Evolutionary conservation across 2,888 invertebrate species (phyloP), one percentile per base, ranked within the genome.

Genomic region (Phalangium opilio): DNA sequence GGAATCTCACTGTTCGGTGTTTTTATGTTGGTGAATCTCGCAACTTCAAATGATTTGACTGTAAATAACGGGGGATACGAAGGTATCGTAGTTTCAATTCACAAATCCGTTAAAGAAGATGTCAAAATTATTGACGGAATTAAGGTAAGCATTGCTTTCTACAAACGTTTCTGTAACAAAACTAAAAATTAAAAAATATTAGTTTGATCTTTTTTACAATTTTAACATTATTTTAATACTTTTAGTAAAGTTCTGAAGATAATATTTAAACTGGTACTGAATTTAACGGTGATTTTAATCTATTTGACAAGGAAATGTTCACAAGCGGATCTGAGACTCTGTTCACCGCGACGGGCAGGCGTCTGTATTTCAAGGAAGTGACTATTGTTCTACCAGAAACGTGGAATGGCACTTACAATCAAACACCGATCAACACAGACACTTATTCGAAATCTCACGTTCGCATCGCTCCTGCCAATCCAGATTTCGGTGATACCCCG

Each of bases 331-430:
- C 77, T 2, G 66, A 69, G 54, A 69, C 71, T 51, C 66, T 78
- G 39, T 72, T 73, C 60, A 67, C 67, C 50, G 74, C 77, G 15
- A 68, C 77, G 44, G 71, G 74, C 57, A 71, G 73, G 33, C 64
- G 72, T 15, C 73, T 73, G 14, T 73, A 69, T 59, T 70, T 77
- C 58, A 69, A 73, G 49, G 68, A 72, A 39, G 70, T 76, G 50
- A 73, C 72, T 49, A 71, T 79, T 41, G 64, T 76, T 49, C 67
- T 78, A 50, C 78, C 78, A 5, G 61, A 69, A 40, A 67, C 70
- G 33, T 79, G 78, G 77, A 69, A 71, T 15, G 69, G 72, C 55
- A 64, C 66, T n/a, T 42, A 39, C 1, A 53, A 52, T 5, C 54
- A 53, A 27, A 49, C 49, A 33, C 21, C 17, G 7, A 46, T 47